Evolutionary conservation across 2,797 vertebrate genomes (phyloP).

Genomic region (Gambusia yucatana): DNA sequence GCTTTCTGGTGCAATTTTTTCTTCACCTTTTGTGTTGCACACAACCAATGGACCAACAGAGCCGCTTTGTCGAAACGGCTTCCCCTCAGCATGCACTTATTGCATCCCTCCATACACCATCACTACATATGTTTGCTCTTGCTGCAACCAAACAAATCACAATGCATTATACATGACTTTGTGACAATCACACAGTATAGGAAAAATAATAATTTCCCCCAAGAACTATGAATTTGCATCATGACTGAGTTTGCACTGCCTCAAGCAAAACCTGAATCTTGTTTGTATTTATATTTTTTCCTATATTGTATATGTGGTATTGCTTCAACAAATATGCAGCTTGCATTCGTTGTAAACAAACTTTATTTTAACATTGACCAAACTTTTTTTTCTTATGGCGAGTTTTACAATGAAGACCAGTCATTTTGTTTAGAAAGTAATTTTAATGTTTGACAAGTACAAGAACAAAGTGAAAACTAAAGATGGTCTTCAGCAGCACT

Average conservation of each 20-base stretch:
- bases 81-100: neutral
- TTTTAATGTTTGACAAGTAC: neutral
- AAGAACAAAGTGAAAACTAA: neutral
- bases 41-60: neutral
- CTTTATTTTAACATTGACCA: neutral
- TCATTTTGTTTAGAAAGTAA: neutral
- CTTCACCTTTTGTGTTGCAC: neutral
- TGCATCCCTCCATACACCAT: neutral
- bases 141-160: neutral
- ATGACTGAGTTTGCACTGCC: slow-evolving; percentile 13
- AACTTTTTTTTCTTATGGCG: neutral
- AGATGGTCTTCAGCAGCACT: neutral
- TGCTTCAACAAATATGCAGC: slow-evolving; percentile 16
- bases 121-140: slow-evolving; percentile 1
- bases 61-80: neutral
- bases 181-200: slow-evolving; percentile 4
- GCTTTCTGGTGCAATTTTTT: neutral
- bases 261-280: slow-evolving; percentile 18
- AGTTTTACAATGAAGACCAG: neutral
- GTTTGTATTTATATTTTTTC: slow-evolving; percentile 11
- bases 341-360: slow-evolving; percentile 13
- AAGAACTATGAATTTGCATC: slow-evolving; percentile 25
- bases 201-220: slow-evolving; percentile 17
- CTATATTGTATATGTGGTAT: slow-evolving; percentile 17
- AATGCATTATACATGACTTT: slow-evolving; percentile 2